phyloP scores from a whole-genome alignment of 2,113 vertebrate species.

The Strix aluco region DNA sequence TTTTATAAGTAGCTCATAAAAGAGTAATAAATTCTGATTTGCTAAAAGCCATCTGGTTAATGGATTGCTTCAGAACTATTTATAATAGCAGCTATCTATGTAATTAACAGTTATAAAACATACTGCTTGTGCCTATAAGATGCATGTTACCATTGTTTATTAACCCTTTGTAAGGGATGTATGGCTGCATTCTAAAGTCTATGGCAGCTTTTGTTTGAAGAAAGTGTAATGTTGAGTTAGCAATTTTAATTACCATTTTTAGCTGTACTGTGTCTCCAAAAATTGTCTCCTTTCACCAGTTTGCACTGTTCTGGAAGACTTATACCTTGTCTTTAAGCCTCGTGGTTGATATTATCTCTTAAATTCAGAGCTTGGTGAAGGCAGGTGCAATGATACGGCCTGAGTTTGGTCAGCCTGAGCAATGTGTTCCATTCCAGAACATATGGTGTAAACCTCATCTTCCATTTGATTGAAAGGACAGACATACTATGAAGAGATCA shows the following conservation, averaged over 20 bases:
- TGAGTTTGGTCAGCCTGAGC: not conserved
- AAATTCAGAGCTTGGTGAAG: not conserved
- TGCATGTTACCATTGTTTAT: not conserved
- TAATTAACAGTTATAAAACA: constrained; percentile 48
- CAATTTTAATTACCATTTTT: not conserved
- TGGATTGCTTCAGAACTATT: constrained; percentile 47
- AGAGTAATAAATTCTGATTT: constrained; percentile 55
- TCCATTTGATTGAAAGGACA: not conserved
- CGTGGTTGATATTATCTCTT: not conserved
- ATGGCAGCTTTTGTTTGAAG: not conserved
- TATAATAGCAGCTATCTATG: constrained; percentile 29
- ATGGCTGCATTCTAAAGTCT: not conserved
- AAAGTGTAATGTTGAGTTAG: not conserved
- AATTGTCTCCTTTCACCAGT: not conserved
- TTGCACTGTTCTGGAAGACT: not conserved
- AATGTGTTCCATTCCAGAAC: not conserved
- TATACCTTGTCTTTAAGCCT: not conserved
- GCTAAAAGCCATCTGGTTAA: constrained; percentile 45
- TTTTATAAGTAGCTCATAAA: constrained; percentile 46
- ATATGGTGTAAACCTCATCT: not conserved
- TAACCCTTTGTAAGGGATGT: not conserved
- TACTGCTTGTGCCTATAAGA: not conserved
- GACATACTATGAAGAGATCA: not conserved
- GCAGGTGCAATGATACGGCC: not conserved
- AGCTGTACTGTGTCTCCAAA: not conserved